Base-by-base conservation (phyloP, 2,113 vertebrate genomes). In the Dolichallabes microphthalmus region DNA sequence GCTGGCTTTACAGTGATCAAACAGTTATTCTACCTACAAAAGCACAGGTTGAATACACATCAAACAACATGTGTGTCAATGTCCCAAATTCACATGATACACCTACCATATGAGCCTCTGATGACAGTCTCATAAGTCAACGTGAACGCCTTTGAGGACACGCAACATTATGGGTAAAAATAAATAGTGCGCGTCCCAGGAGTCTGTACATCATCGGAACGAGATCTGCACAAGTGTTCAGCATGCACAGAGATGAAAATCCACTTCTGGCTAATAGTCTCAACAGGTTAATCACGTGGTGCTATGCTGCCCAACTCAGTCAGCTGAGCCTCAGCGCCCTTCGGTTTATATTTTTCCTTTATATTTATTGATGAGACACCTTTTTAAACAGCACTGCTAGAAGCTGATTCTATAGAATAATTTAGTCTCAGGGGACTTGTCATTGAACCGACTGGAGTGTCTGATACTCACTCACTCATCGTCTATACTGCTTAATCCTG, bases 11-110 rank as follows among this genome's bases (percentile, higher is more conserved):
- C 73, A 60, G 60, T 35, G 19, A 76, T 78, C 27, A 10, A 45
- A 45, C 45, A 45, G 45, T 45, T 6, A 27, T 66, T n/a, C 22
- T 12, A 35, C 53, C 19, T 57, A 78, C 39, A 12, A 39, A 2
- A 86, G 27, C 53, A 60, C 85, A 74, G 68, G 7, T 30, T 86
- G 57, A 81, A 81, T 86, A 74, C 19, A 86, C 78, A 75, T 74
- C 58, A 75, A 63, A 75, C 15, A 63, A 58, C 76, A 32, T 57
- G 35, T 85, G 78, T 75, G n/a, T 63, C 52, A 80, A 88, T 83
- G 32, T 39, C 12, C 45, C 74, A 57, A 20, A 11, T 60, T 13
- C 2, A 15, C 55, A 45, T 79, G 82, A 64, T 85, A 52, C 27
- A 27, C 74, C 50, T 60, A 78, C 86, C 78, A 85, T 60, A 82